phyloP scores from a whole-genome alignment of 64 coral and sea anemone species.

The Orbicella faveolata region DNA sequence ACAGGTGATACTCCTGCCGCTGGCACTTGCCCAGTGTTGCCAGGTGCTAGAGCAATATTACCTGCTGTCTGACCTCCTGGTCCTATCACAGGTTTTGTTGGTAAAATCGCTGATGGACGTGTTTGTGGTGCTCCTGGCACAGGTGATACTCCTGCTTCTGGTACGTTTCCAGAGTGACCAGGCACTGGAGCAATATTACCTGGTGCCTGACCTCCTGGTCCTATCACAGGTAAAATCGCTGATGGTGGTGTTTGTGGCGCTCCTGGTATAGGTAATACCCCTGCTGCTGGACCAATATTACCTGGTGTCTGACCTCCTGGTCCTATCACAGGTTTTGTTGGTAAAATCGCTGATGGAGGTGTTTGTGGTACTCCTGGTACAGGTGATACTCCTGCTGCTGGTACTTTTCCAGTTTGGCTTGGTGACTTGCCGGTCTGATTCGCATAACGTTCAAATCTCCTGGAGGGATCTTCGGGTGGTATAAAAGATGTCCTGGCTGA shows the following conservation, averaged over 20 bases:
- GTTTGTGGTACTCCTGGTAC: not conserved
- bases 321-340: not conserved
- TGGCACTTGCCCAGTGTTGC: not conserved
- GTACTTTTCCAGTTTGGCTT: not conserved
- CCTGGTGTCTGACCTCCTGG: constrained; percentile 12
- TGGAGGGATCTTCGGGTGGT: constrained; percentile 33
- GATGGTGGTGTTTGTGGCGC: not conserved
- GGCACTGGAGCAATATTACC: not conserved
- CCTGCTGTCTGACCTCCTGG: constrained; percentile 5
- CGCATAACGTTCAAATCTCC: not conserved
- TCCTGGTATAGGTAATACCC: not conserved
- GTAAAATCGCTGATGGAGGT: not conserved
- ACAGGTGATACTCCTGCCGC: not conserved
- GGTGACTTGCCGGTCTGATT: not conserved
- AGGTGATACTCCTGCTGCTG: not conserved
- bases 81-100: not conserved
- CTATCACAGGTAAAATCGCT: not conserved
- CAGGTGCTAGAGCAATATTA: not conserved
- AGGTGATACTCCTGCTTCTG: not conserved
- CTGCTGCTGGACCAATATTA: not conserved
- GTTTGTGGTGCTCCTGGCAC: not conserved
- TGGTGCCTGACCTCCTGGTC: not conserved
- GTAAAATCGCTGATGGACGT: not conserved
- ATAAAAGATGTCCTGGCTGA: constrained; percentile 55
- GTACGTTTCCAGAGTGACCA: no score